These are phyloP conservation scores for Sepioteuthis lessoniana DNA, from an alignment of 2,888 invertebrate species.

Conservation along the genomic window DNA sequence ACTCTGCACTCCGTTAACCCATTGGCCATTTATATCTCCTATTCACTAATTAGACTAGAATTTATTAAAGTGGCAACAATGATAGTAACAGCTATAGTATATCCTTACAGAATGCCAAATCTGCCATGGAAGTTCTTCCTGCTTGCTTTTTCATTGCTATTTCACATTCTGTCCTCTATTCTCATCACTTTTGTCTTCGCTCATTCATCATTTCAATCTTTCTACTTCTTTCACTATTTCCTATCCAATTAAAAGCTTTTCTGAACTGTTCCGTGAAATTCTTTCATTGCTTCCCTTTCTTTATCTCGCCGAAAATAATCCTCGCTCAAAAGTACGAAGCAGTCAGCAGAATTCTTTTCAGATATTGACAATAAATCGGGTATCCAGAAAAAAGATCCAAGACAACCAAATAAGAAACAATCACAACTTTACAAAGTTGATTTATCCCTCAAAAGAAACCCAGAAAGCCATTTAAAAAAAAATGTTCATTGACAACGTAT, in stretches of 20 bases:
- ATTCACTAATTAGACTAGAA: not conserved
- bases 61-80: not conserved
- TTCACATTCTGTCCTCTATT: not conserved
- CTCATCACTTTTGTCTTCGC: not conserved
- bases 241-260: not conserved
- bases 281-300: not conserved
- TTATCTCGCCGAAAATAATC: not conserved
- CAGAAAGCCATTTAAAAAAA: too few species aligned
- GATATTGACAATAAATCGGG: not conserved
- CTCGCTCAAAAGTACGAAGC: not conserved
- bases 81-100: not conserved
- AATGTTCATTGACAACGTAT: not conserved
- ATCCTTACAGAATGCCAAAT: not conserved
- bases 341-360: not conserved
- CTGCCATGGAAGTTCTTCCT: not conserved
- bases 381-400: not conserved
- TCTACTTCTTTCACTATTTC: not conserved
- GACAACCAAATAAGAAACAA: not conserved
- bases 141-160: not conserved
- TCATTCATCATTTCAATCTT: not conserved
- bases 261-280: not conserved
- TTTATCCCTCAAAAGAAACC: not conserved
- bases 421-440: not conserved
- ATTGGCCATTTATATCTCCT: not conserved
- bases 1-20: too few species aligned